phyloP scores from a whole-genome alignment of 1,140 invertebrate species.

The Coptotermes formosanus region DNA sequence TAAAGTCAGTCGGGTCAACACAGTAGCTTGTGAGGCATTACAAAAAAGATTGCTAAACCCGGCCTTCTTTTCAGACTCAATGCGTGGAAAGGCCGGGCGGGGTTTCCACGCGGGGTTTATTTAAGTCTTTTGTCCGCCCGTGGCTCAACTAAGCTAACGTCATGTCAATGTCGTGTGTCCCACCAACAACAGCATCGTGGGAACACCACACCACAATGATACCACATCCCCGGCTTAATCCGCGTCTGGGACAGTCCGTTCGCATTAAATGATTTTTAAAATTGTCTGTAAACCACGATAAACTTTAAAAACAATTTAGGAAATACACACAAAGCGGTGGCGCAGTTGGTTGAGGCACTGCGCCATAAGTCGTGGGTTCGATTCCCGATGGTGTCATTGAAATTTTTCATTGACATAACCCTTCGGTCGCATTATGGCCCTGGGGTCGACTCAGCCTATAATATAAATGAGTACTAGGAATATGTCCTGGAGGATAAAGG shows the following conservation, averaged over 20 bases:
- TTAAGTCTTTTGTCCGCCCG: slow-evolving; percentile 2
- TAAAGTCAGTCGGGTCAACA: slow-evolving; percentile 1
- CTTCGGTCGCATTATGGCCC: too few species aligned
- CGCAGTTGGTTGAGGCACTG: too few species aligned
- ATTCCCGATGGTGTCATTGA: too few species aligned
- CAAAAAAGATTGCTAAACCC: neutral
- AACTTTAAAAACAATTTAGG: too few species aligned
- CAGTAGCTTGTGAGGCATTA: neutral
- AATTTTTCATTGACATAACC: too few species aligned
- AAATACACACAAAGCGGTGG: too few species aligned
- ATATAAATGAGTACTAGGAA: too few species aligned
- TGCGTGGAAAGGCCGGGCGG: neutral
- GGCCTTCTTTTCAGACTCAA: neutral
- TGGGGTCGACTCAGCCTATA: too few species aligned
- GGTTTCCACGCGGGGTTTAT: slow-evolving; percentile 3
- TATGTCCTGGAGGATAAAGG: too few species aligned
- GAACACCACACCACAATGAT: neutral
- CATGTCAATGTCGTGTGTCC: neutral
- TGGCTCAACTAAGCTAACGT: slow-evolving; percentile 11
- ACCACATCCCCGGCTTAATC: neutral
- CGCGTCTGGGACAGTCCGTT: neutral
- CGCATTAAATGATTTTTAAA: neutral
- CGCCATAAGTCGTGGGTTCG: too few species aligned
- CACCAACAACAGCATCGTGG: neutral
- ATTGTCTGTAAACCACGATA: too few species aligned